A percentile compares a stretch with the other conserved stretches of the same genome.
Evolutionary conservation across 2,113 vertebrate genomes (phyloP).

Genomic region (Lutjanus erythropterus): DNA sequence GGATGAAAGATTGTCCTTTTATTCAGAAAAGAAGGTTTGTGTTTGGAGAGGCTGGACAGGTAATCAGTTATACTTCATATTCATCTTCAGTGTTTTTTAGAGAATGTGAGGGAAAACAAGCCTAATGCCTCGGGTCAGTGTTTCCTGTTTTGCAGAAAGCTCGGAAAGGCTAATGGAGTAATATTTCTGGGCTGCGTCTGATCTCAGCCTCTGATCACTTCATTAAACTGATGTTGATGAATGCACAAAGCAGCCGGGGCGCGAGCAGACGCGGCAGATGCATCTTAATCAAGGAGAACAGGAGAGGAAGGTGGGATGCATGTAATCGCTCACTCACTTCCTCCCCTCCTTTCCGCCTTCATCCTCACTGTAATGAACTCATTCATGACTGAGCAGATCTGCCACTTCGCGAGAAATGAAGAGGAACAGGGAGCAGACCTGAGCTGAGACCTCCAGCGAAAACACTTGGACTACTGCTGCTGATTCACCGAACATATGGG

Average conservation of each 20-base stretch:
- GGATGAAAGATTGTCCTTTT: conserved; percentile 69
- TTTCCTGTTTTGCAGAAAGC: conserved; percentile 61
- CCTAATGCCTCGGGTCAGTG: conserved; percentile 53
- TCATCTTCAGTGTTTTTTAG: conserved; percentile 28
- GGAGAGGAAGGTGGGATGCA: conserved; percentile 63
- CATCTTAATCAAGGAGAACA: conserved; percentile 71
- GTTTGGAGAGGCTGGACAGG: conserved; percentile 52
- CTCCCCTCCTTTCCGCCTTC: conserved; percentile 35
- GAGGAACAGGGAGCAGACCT: conserved; percentile 17
- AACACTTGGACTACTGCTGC: neutral
- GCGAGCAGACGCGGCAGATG: conserved; percentile 56
- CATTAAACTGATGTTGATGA: conserved; percentile 79
- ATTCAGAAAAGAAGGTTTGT: conserved; percentile 38
- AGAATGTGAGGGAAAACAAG: conserved; percentile 36
- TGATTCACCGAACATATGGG: neutral
- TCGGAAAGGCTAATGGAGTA: conserved; percentile 70
- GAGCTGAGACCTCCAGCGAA: neutral
- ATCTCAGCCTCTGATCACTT: conserved; percentile 80
- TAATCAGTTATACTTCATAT: conserved; percentile 62
- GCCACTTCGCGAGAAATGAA: conserved; percentile 6
- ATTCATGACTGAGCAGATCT: conserved; percentile 60
- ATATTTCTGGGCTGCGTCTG: conserved; percentile 71
- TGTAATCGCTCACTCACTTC: conserved; percentile 66
- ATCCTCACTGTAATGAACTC: conserved; percentile 55
- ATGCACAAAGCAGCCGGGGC: conserved; percentile 61